Base-by-base conservation (phyloP, 1,140 invertebrate species). In the Cydia amplana region DNA sequence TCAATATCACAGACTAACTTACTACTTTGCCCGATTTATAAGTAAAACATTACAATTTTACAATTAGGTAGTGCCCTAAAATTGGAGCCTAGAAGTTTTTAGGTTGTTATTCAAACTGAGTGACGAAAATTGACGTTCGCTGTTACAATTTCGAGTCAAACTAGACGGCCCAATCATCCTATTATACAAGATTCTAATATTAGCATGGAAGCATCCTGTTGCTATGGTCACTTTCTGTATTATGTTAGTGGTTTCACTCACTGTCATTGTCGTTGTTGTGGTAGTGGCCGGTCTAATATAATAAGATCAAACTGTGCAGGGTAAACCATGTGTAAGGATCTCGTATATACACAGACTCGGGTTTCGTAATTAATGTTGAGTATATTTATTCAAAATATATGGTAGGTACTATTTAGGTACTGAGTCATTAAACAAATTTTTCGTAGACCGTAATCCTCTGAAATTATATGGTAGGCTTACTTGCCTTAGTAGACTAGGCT, bases 1-100 rank as follows among this genome's bases (percentile, higher is more conserved):
- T 43, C 36, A 40, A 70, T 70, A 70, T 70, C 65, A 70, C 65
- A 70, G 65, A 70, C 65, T 40, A 40, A 40, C 32, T 10, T 40
- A 40, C 36, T 10, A 70, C 28, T 60, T 7, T 36, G 65, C 18
- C 36, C 32, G 28, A 20, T 46, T 46, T 46, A 46, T 67, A 36
- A 32, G 12, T 16, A 25, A 28, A 36, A 36, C 32, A 4, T 67
- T 67, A 67, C 3, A 67, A 67, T 46, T 46, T n/a, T n/a, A n/a
- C n/a, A n/a, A n/a, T n/a, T n/a, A n/a, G n/a, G n/a, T n/a, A 46
- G 43, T 51, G n/a, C 12, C 49, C 49, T 51, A 51, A 18, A 51
- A 7, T 0, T 51, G 0, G 1, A 51, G 6, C n/a, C n/a, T 18
- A 51, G n/a, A 51, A 18, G n/a, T 51, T n/a, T 51, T 16, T 51